Base-by-base conservation (phyloP, 2,113 vertebrate species). In the Periophthalmodon schlosseri region DNA sequence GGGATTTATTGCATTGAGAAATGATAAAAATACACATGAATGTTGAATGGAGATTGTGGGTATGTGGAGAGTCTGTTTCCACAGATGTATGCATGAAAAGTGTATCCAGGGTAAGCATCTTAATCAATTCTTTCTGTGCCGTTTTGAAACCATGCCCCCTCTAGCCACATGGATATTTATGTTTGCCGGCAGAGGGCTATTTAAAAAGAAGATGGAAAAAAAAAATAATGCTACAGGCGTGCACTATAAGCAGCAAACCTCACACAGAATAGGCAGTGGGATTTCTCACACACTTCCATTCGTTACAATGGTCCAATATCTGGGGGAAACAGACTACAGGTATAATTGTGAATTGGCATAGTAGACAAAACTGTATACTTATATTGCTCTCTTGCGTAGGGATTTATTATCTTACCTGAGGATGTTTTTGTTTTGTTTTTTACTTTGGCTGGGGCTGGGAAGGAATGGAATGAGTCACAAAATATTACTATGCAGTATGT, bases 101-200 rank as follows among this genome's bases (percentile, higher is more conserved):
- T 60, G 71, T 84, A 77, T 44, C 50, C 21, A 68, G 21, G 77
- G 58, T 58, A 69, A 75, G 60, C 49, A 67, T 83, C 73, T 75
- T 86, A 84, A 91, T 89, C 73, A 77, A 88, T 88, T 89, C 84
- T 89, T 83, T 84, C 84, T 86, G 72, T 87, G 81, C 70, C 72
- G 64, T 84, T 77, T 88, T 86, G 72, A 79, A 82, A 58, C 70
- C 75, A 36, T 76, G 71, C 72, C 76, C 67, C 34, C 69, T 52
- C 66, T 44, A 75, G 78, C 85, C 86, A 69, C 23, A 20, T 85
- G 86, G 83, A 81, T 87, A 78, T 89, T 90, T 91, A 76, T 87
- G 82, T 86, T 84, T 84, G 74, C 79, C 87, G 54, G 84, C 81
- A 89, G 87, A 82, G 76, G 81, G 79, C 81, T 66, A 79, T 85